Conservation (phyloP, 2,113 vertebrate genomes). For the Caranx ignobilis region DNA sequence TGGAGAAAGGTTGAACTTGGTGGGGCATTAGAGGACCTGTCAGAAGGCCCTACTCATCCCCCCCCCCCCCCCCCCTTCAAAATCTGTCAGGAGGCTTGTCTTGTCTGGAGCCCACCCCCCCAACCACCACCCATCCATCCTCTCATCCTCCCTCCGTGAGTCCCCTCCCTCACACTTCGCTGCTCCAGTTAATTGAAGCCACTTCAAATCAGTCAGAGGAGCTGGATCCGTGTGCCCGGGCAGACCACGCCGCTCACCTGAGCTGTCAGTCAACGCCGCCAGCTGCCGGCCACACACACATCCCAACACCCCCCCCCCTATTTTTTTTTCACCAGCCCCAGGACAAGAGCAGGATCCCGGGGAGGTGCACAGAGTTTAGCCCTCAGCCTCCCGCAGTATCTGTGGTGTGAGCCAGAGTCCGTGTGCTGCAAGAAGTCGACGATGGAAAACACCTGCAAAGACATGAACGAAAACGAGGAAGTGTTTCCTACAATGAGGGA, state of each 20-base stretch:
- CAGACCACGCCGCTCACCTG: slow-evolving; percentile 61
- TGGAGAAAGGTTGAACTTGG: slow-evolving; percentile 54
- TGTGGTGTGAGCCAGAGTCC: not conserved
- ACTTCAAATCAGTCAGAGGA: slow-evolving; percentile 73
- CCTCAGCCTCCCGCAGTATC: not conserved
- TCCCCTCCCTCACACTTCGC: slow-evolving; percentile 69
- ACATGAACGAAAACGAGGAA: no score
- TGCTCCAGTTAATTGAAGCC: slow-evolving; percentile 79
- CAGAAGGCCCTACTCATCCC: slow-evolving; percentile 43
- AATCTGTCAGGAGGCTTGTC: slow-evolving; percentile 65
- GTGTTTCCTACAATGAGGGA: no score
- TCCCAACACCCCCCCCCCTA: not conserved
- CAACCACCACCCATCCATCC: slow-evolving; percentile 6
- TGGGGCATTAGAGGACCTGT: slow-evolving; percentile 64
- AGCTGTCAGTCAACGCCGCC: slow-evolving; percentile 61
- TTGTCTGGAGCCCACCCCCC: slow-evolving; percentile 42
- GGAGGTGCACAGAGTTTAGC: not conserved
- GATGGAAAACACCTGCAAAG: no score
- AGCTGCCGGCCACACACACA: slow-evolving; percentile 20
- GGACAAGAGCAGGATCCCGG: not conserved
- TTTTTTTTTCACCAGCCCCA: slow-evolving; percentile 1
- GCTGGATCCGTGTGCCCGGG: slow-evolving; percentile 59
- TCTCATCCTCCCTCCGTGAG: not conserved
- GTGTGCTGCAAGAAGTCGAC: not conserved
- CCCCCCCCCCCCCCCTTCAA: not conserved